These are phyloP conservation scores for Mormyrus proboscirostris DNA, from an alignment of 2,797 vertebrate species.

Conservation along the genomic window DNA sequence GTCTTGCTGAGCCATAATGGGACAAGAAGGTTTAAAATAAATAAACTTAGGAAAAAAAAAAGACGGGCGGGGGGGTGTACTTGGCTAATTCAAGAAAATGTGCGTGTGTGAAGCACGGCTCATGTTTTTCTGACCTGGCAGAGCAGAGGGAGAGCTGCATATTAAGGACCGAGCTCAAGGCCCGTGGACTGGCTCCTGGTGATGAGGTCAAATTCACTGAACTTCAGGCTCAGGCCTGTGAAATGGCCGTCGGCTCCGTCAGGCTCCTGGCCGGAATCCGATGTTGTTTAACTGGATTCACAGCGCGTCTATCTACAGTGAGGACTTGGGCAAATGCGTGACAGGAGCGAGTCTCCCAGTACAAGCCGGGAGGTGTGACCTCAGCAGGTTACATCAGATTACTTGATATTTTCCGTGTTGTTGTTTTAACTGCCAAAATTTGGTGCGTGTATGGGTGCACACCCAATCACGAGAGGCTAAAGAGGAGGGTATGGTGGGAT, in stretches of 20 bases:
- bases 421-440: background rate
- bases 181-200: background rate
- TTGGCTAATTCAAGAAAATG: background rate
- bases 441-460: background rate
- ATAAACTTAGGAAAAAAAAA: background rate
- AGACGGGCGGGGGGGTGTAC: background rate
- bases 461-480: slow-evolving; percentile 28
- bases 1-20: slow-evolving; percentile 45
- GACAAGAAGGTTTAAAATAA: slow-evolving; percentile 30
- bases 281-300: background rate
- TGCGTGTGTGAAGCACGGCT: background rate
- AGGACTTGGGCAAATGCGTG: background rate
- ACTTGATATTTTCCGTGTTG: background rate
- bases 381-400: background rate
- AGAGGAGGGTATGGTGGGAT: slow-evolving; percentile 29
- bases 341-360: background rate
- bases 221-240: background rate
- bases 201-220: background rate
- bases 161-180: background rate
- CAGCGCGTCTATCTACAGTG: background rate
- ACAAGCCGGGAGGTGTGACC: background rate
- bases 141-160: background rate
- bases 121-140: background rate
- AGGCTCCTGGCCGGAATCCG: background rate
- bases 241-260: background rate